A percentile compares a stretch with the other conserved stretches of the same genome.
phyloP scores from a whole-genome alignment of 2,113 vertebrate species.

The Eurypyga helias region DNA sequence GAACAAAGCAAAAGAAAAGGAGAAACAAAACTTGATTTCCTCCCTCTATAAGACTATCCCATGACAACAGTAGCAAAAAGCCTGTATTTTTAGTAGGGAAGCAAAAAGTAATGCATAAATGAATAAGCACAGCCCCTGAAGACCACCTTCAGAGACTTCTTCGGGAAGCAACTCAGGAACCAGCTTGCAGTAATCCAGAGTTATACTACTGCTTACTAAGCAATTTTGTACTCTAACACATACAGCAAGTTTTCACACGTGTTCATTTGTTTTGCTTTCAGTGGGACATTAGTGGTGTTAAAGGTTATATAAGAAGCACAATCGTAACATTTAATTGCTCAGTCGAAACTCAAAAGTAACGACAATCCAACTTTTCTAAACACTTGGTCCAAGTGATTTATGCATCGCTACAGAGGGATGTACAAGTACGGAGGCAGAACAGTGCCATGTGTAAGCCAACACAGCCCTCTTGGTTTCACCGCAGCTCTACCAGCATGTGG shows the following conservation, averaged over 20 bases:
- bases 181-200: background rate
- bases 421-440: background rate
- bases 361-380: background rate
- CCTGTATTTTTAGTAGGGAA: background rate
- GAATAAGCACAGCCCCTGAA: background rate
- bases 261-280: conserved; percentile 7
- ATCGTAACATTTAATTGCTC: rapidly evolving
- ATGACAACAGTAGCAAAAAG: background rate
- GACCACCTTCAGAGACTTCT: background rate
- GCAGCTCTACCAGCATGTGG: background rate
- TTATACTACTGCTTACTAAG: background rate
- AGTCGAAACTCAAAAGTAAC: background rate
- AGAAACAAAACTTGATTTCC: background rate
- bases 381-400: background rate
- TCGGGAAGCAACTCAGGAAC: background rate
- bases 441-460: background rate
- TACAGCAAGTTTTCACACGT: background rate
- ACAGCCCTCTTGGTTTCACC: background rate
- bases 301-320: background rate
- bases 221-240: background rate
- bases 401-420: background rate
- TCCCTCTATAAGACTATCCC: background rate
- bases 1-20: conserved; percentile 10
- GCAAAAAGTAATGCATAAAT: background rate
- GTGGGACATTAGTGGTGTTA: conserved; percentile 22